Conservation (phyloP, 2,113 vertebrate genomes). For the Saiga tatarica region DNA sequence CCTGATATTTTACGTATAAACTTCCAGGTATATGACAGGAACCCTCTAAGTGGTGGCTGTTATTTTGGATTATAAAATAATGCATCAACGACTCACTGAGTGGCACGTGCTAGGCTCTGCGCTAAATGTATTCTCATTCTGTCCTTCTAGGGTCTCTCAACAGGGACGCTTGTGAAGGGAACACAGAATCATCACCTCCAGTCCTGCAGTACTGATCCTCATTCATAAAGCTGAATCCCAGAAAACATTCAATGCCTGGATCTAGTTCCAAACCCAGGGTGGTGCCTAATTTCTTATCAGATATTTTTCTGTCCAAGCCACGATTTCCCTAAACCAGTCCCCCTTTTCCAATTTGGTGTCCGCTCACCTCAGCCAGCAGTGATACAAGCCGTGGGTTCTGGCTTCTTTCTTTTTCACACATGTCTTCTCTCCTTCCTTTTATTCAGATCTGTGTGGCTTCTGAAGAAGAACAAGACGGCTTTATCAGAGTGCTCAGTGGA, state of each 20-base stretch:
- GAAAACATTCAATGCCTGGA: not conserved
- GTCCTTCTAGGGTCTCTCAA: not conserved
- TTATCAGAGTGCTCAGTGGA: constrained; percentile 93
- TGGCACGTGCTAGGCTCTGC: not conserved
- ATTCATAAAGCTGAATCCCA: not conserved
- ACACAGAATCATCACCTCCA: not conserved
- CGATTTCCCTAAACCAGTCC: not conserved
- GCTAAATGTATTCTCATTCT: not conserved
- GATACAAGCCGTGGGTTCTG: not conserved
- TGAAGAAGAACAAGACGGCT: constrained; percentile 90
- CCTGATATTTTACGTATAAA: too few species aligned
- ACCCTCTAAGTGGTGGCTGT: too few species aligned
- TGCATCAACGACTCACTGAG: not conserved
- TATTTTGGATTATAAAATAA: not conserved
- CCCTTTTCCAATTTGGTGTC: not conserved
- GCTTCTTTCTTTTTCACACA: not conserved
- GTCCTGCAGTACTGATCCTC: not conserved
- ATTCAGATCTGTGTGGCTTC: constrained; percentile 93
- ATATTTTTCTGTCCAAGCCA: not conserved
- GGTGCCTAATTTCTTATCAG: not conserved
- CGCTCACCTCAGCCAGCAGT: not conserved
- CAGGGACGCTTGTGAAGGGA: not conserved
- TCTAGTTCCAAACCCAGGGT: not conserved
- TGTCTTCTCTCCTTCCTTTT: constrained; percentile 46
- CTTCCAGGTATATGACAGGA: too few species aligned